Evolutionary conservation across 37 sponge, comb jelly and placozoan species (phyloP), one percentile per base, ranked within the genome.

Genomic region (Oscarella lobularis): DNA sequence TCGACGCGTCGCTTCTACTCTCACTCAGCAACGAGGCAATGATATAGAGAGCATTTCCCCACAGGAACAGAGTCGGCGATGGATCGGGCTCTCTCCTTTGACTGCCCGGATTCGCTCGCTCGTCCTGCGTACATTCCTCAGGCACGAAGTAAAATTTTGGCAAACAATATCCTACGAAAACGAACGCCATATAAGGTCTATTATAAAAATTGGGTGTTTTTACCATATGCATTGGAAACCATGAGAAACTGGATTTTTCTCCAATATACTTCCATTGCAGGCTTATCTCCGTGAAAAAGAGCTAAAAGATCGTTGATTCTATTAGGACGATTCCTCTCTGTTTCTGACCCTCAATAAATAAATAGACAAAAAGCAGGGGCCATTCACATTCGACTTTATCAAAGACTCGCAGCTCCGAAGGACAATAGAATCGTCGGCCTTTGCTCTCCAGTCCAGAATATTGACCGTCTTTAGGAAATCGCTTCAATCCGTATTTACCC

Each of bases 361-460:
- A 37, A 54, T 79, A 81, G 39, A 81, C 4, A 54, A 41, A 85
- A 72, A 87, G 84, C 71, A 91, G 67, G 0, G 92, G 92, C 83
- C 85, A 91, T 73, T 91, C 83, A 72, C 92, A 91, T 73, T 91
- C 92, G 33, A 91, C 75, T 4, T 81, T 83, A 36, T 88, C 88
- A 91, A 55, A 91, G 30, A 85, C 85, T 3, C 79, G 54, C 5
- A 85, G 66, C n/a, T 85, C 90, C 2, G 41, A 31, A 14, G 78
- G 55, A 0, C 79, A 81, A 66, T 89, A 83, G 38, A 75, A 75
- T 39, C 39, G 65, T 39, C 76, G 72, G 3, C 39, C 37, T 31
- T 14, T 67, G 48, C 83, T 66, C 71, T 90, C 91, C 72, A 74
- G 78, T 29, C 84, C 80, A 37, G 85, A 84, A 72, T 81, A 84